Conservation (phyloP, 2,888 invertebrate genomes). For the Stegana nigrithorax region DNA sequence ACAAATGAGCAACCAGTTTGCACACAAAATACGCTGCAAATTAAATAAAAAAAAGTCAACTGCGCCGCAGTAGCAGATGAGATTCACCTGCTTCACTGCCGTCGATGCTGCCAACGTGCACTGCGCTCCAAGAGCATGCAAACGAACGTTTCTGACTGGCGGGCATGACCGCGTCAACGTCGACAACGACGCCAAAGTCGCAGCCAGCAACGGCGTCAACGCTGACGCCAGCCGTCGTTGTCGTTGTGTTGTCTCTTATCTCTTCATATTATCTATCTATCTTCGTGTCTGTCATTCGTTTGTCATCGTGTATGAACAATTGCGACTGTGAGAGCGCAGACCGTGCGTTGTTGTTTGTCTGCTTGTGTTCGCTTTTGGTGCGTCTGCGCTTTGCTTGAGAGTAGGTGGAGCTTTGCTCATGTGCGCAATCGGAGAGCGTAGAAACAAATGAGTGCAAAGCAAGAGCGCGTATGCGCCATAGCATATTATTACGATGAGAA, state of each 20-base stretch:
- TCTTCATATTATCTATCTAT: constrained; percentile 66
- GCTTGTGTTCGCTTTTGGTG: constrained; percentile 31
- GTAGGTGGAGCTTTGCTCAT: constrained; percentile 56
- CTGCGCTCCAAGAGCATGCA: background rate
- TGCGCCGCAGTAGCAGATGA: background rate
- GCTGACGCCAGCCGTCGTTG: constrained; percentile 29
- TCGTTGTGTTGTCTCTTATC: constrained; percentile 64
- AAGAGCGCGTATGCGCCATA: constrained; percentile 35
- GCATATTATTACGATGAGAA: too few relatives aligned
- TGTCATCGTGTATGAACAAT: constrained; percentile 53
- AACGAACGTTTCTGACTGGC: constrained; percentile 62
- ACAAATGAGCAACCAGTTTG: background rate
- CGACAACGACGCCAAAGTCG: background rate
- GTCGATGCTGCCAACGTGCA: constrained; percentile 13
- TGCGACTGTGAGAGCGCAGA: background rate
- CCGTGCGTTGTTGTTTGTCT: constrained; percentile 15
- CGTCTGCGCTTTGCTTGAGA: constrained; percentile 41
- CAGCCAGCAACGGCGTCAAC: background rate
- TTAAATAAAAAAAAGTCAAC: background rate
- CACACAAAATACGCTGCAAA: constrained; percentile 45
- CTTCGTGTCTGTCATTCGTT: constrained; percentile 63
- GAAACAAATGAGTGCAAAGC: too few relatives aligned
- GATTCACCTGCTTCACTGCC: background rate
- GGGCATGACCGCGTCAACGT: constrained; percentile 46
- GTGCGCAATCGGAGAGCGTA: too few relatives aligned